A percentile compares a stretch with the other conserved stretches of the same genome.
phyloP scores from a whole-genome alignment of 2,888 invertebrate species.

The Synanthedon tipuliformis region DNA sequence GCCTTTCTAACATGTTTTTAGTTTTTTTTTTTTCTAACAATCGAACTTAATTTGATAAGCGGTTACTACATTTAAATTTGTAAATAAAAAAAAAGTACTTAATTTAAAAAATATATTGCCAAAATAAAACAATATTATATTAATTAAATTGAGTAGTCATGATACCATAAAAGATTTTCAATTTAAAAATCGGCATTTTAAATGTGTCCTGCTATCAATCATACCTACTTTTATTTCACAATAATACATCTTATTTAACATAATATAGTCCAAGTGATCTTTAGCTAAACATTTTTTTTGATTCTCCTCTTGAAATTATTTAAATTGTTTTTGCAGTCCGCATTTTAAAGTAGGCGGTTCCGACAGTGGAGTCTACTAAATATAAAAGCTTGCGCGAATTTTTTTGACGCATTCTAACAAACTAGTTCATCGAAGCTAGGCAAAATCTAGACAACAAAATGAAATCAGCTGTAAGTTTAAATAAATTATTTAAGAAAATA shows the following conservation, averaged over 20 bases:
- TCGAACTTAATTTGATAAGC: too few species aligned
- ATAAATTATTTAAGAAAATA: background rate
- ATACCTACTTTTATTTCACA: background rate
- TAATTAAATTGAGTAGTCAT: background rate
- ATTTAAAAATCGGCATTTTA: background rate
- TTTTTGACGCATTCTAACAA: conserved; percentile 49
- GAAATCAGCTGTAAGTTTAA: conserved; percentile 48
- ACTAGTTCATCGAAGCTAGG: conserved; percentile 54
- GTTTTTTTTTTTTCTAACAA: too few species aligned
- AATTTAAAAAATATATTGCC: background rate
- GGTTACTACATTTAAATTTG: too few species aligned
- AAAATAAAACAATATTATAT: background rate
- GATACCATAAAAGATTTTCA: background rate
- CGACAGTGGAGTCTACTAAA: conserved; percentile 11
- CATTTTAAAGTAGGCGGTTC: conserved; percentile 51
- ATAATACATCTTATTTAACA: background rate
- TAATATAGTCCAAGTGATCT: conserved; percentile 3
- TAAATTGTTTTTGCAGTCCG: conserved; percentile 41
- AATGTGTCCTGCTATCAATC: background rate
- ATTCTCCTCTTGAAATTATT: conserved; percentile 4
- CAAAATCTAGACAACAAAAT: conserved; percentile 30
- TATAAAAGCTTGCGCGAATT: conserved; percentile 54
- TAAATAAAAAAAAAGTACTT: too few species aligned
- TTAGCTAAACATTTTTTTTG: conserved; percentile 6
- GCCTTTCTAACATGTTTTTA: too few species aligned